phyloP scores from a whole-genome alignment of 2,113 vertebrate species.

The Oryzias javanicus region DNA sequence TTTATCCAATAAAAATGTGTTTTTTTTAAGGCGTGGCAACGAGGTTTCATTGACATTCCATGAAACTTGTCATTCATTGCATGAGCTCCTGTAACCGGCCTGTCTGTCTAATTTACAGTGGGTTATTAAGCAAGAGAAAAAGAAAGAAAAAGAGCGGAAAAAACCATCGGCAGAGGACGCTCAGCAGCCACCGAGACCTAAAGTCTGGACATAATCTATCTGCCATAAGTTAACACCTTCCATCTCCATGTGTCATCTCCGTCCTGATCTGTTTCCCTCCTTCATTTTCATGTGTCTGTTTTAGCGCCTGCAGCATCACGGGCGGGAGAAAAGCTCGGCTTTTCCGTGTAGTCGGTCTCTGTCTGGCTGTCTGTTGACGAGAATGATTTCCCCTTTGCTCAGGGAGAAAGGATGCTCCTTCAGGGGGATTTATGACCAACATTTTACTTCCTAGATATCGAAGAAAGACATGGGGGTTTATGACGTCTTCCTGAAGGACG shows the following conservation, averaged over 20 bases:
- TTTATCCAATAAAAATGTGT: background rate
- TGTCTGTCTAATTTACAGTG: slow-evolving; percentile 78
- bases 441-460: slow-evolving; percentile 80
- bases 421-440: slow-evolving; percentile 23
- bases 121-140: slow-evolving; percentile 73
- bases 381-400: slow-evolving; percentile 22
- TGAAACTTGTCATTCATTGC: slow-evolving; percentile 36
- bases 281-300: slow-evolving; percentile 25
- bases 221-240: slow-evolving; percentile 68
- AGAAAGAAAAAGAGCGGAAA: slow-evolving; percentile 56
- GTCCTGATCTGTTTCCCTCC: slow-evolving; percentile 34
- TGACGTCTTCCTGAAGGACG: slow-evolving; percentile 87
- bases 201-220: slow-evolving; percentile 74
- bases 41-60: slow-evolving; percentile 37
- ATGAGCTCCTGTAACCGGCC: slow-evolving; percentile 66
- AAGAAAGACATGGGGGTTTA: slow-evolving; percentile 91
- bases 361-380: slow-evolving; percentile 39
- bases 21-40: slow-evolving; percentile 9
- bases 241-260: slow-evolving; percentile 41
- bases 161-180: slow-evolving; percentile 61
- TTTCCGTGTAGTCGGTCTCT: slow-evolving; percentile 61
- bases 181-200: slow-evolving; percentile 62
- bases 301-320: slow-evolving; percentile 66
- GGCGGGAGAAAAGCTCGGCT: slow-evolving; percentile 73
- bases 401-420: slow-evolving; percentile 8